These are phyloP conservation scores for Aleiodes testaceus DNA, from an alignment of 2,888 invertebrate genomes.

Conservation along the genomic window DNA sequence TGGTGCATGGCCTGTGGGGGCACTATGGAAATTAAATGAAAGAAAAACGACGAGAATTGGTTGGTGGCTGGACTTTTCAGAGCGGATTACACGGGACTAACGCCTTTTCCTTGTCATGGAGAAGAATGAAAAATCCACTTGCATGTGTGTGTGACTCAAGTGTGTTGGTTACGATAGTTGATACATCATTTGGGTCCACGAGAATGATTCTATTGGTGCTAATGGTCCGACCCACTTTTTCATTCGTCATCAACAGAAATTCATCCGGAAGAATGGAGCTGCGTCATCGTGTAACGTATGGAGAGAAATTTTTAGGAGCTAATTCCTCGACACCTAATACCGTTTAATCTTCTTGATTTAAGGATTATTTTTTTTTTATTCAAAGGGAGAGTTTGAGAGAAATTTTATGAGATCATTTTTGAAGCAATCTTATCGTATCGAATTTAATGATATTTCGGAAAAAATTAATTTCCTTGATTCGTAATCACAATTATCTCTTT, in stretches of 20 bases:
- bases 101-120: neutral
- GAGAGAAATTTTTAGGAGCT: neutral
- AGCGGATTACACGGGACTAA: slow-evolving; percentile 9
- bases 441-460: no score
- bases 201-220: neutral
- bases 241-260: slow-evolving; percentile 17
- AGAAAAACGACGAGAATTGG: slow-evolving; percentile 10
- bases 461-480: no score
- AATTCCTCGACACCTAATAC: slow-evolving; percentile 16
- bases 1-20: slow-evolving; percentile 36
- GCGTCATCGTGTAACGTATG: slow-evolving; percentile 16
- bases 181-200: slow-evolving; percentile 29
- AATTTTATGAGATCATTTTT: no score
- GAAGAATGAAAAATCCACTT: neutral
- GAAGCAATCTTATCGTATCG: no score
- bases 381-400: no score
- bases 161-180: slow-evolving; percentile 18
- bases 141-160: slow-evolving; percentile 26
- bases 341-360: neutral
- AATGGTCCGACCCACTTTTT: neutral
- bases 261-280: neutral
- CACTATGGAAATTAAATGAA: slow-evolving; percentile 21
- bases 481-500: no score
- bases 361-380: neutral
- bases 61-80: slow-evolving; percentile 24